These are phyloP conservation scores for Eristalis pertinax DNA, from an alignment of 2,888 invertebrate genomes.

Conservation along the genomic window DNA sequence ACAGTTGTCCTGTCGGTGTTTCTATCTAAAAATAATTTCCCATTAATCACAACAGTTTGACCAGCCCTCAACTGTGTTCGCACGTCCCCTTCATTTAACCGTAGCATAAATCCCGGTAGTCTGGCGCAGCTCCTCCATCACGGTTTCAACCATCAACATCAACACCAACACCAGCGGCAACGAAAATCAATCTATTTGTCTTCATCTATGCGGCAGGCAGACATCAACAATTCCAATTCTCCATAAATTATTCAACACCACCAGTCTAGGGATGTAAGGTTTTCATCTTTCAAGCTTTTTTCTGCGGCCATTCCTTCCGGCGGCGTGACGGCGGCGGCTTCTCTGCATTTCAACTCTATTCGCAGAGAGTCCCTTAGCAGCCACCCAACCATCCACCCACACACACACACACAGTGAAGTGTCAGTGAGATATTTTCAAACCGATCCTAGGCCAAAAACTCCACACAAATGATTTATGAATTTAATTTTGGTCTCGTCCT, in stretches of 20 bases:
- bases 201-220: conserved; percentile 64
- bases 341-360: conserved; percentile 21
- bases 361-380: background rate
- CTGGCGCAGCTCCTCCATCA: background rate
- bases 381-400: background rate
- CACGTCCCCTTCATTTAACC: conserved; percentile 10
- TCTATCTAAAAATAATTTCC: background rate
- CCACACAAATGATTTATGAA: conserved; percentile 69
- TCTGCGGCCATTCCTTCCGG: conserved; percentile 1
- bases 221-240: conserved; percentile 56
- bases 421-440: conserved; percentile 46
- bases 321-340: background rate
- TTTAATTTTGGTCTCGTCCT: conserved; percentile 64
- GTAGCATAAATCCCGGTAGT: background rate
- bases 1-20: background rate
- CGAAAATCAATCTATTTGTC: conserved; percentile 63
- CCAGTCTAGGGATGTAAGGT: conserved; percentile 54
- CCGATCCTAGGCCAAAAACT: conserved; percentile 65
- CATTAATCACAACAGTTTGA: conserved; percentile 56
- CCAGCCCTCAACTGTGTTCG: conserved; percentile 6
- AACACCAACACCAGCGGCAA: background rate
- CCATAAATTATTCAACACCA: conserved; percentile 66
- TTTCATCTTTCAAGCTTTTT: conserved; percentile 50
- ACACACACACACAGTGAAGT: conserved; percentile 10
- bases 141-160: conserved; percentile 13